These are phyloP conservation scores for Chrysoperla carnea DNA, from an alignment of 1,140 invertebrate species.

Conservation along the genomic window DNA sequence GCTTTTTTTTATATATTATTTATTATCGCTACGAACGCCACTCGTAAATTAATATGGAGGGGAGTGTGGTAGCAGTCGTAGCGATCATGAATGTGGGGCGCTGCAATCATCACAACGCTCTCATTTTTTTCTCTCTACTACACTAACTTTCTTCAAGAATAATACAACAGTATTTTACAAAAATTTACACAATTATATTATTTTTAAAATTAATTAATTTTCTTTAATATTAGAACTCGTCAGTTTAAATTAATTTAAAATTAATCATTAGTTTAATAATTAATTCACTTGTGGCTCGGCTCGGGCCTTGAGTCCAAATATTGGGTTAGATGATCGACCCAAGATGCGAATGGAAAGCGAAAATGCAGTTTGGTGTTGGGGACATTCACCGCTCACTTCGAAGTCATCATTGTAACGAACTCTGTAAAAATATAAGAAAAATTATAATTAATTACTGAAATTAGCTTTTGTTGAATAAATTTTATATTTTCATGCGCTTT, in stretches of 20 bases:
- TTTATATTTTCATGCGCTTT: too few relatives aligned
- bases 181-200: conserved; percentile 24
- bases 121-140: not conserved
- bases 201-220: conserved; percentile 7
- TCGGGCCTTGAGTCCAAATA: not conserved
- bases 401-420: conserved; percentile 98
- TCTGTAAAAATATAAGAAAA: conserved; percentile 38
- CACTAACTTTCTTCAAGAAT: not conserved
- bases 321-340: not conserved
- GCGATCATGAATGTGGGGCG: too few relatives aligned
- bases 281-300: not conserved
- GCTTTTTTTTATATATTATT: too few relatives aligned
- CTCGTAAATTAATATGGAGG: too few relatives aligned
- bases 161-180: conserved; percentile 19
- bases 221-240: conserved; percentile 13
- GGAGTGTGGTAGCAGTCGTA: too few relatives aligned
- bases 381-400: conserved; percentile 57
- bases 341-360: conserved; percentile 24
- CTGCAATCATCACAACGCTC: too few relatives aligned
- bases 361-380: conserved; percentile 26
- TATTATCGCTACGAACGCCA: too few relatives aligned
- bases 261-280: conserved; percentile 18
- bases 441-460: conserved; percentile 1
- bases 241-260: conserved; percentile 16
- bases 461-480: too few relatives aligned